Evolutionary conservation across 2,113 vertebrate species (phyloP).

Genomic region (Chaetorhynchus papuensis): DNA sequence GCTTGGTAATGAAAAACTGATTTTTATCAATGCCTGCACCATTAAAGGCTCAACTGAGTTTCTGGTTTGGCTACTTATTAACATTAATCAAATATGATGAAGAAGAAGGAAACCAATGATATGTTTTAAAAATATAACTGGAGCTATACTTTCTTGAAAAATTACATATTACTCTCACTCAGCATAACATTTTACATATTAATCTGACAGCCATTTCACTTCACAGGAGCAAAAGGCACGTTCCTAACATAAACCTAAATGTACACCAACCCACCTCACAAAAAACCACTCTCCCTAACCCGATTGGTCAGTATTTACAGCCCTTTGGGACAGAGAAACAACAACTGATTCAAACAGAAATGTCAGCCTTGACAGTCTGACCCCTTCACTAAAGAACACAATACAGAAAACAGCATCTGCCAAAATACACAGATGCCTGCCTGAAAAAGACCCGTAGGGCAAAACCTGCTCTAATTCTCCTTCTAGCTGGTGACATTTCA

Average conservation of each 20-base stretch:
- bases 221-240: background rate
- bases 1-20: conserved; percentile 17
- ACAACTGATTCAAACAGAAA: background rate
- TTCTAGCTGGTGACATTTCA: background rate
- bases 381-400: background rate
- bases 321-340: background rate
- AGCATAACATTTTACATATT: background rate
- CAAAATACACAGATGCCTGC: background rate
- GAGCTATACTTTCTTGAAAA: background rate
- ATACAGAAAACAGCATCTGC: background rate
- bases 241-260: background rate
- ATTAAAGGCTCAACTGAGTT: background rate
- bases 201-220: background rate
- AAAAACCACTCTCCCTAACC: background rate
- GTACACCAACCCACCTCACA: background rate
- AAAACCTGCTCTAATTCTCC: background rate
- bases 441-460: background rate
- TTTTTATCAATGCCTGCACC: background rate
- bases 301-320: background rate
- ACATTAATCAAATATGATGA: background rate
- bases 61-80: background rate
- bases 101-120: background rate
- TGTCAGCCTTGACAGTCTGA: background rate
- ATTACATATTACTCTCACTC: background rate
- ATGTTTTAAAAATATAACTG: background rate